Percentiles rank a stretch among this genome's conserved stretches.
phyloP scores from a whole-genome alignment of 1,140 invertebrate species.

The Neotoxoptera formosana region DNA sequence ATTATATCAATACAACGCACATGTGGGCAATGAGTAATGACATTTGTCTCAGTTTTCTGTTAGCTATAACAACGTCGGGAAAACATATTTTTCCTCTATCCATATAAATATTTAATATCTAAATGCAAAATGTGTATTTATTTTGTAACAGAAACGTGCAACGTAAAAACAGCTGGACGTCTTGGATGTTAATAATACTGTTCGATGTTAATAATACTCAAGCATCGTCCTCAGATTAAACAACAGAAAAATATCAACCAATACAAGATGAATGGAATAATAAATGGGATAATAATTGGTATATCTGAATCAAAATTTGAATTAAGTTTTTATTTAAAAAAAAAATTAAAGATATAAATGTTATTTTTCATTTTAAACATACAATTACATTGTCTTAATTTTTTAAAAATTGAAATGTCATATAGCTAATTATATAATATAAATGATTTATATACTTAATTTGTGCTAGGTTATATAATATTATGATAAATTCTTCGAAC shows the following conservation, averaged over 20 bases:
- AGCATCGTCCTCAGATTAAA: conserved; percentile 38
- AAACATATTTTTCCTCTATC: too few relatives aligned
- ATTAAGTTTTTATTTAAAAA: not conserved
- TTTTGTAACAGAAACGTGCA: conserved; percentile 35
- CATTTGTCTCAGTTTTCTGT: too few relatives aligned
- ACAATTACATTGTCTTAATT: not conserved
- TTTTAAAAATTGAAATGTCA: not conserved
- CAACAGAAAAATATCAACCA: conserved; percentile 57
- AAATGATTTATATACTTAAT: not conserved
- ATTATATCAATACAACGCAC: too few relatives aligned
- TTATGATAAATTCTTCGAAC: not conserved
- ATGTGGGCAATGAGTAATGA: too few relatives aligned
- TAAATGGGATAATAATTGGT: conserved; percentile 56
- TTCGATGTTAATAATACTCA: conserved; percentile 50
- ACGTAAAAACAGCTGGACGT: conserved; percentile 47
- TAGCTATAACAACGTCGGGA: too few relatives aligned
- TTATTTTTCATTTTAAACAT: conserved; percentile 35
- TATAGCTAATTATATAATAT: not conserved
- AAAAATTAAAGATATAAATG: not conserved
- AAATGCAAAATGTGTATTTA: not conserved
- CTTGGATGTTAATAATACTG: too few relatives aligned
- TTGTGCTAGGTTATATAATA: not conserved
- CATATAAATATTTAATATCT: not conserved
- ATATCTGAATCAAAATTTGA: not conserved
- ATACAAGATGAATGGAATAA: conserved; percentile 51